Conservation (phyloP, 2,797 vertebrate genomes). For the Myripristis jacobus region DNA sequence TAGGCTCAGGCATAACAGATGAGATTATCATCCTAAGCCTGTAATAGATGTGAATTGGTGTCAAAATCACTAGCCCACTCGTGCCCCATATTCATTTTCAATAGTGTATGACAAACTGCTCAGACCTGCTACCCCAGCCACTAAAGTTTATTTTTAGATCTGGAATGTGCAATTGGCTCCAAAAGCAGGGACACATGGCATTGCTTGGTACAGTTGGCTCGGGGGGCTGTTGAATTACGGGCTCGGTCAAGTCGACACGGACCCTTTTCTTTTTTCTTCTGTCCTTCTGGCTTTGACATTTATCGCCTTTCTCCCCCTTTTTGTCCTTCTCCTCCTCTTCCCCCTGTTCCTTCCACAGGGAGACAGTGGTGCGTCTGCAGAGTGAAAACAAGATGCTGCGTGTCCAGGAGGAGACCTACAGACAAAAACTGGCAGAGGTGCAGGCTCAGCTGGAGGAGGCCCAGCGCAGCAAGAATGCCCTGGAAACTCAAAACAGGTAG, state of each 20-base stretch:
- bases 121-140: background rate
- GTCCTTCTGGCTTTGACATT: background rate
- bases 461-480: conserved; percentile 85
- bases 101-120: conserved; percentile 1
- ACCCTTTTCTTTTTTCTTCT: background rate
- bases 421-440: conserved; percentile 82
- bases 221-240: conserved; percentile 28
- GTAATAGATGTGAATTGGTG: conserved; percentile 11
- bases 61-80: conserved; percentile 35
- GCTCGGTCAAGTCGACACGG: conserved; percentile 1
- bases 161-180: conserved; percentile 29
- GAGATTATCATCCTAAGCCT: conserved; percentile 38
- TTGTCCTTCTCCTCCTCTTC: background rate
- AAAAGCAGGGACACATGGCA: conserved; percentile 46
- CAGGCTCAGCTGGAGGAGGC: conserved; percentile 88
- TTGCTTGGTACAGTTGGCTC: conserved; percentile 30
- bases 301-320: background rate
- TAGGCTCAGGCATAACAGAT: conserved; percentile 20
- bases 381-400: conserved; percentile 92
- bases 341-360: conserved; percentile 76
- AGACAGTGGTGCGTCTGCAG: conserved; percentile 88
- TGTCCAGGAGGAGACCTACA: conserved; percentile 86
- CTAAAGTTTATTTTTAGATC: conserved; percentile 52
- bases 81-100: conserved; percentile 20
- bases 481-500: conserved; percentile 90